A percentile compares a stretch with the other conserved stretches of the same genome.
Conservation (phyloP, 2,797 vertebrate genomes). For the Anableps anableps region DNA sequence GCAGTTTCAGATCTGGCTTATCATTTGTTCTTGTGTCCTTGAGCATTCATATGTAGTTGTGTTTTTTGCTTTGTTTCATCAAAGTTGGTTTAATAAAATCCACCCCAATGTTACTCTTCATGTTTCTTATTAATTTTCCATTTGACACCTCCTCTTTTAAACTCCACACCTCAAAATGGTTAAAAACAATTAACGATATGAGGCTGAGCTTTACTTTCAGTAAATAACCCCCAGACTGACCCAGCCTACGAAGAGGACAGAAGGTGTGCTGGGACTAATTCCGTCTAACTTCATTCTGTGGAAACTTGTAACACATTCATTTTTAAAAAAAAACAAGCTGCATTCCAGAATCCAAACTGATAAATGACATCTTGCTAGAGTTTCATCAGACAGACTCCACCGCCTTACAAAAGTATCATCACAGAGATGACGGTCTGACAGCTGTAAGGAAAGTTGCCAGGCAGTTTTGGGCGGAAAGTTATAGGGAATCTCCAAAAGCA, state of each 20-base stretch:
- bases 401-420: no score
- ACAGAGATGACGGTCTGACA: no score
- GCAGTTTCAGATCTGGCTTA: no score
- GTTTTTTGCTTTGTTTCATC: background rate
- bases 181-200: background rate
- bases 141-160: background rate
- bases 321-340: background rate
- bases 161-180: background rate
- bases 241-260: no score
- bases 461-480: no score
- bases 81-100: background rate
- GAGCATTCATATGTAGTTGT: background rate
- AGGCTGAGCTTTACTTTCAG: no score
- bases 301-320: background rate
- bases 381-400: no score
- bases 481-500: no score
- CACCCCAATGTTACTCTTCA: background rate
- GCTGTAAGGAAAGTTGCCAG: background rate
- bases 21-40: no score
- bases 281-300: background rate
- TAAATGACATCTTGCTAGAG: background rate
- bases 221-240: no score
- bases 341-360: no score
- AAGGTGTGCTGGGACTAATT: background rate
- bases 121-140: background rate